Evolutionary conservation across 2,113 vertebrate genomes (phyloP).

Genomic region (Tragelaphus scriptus): DNA sequence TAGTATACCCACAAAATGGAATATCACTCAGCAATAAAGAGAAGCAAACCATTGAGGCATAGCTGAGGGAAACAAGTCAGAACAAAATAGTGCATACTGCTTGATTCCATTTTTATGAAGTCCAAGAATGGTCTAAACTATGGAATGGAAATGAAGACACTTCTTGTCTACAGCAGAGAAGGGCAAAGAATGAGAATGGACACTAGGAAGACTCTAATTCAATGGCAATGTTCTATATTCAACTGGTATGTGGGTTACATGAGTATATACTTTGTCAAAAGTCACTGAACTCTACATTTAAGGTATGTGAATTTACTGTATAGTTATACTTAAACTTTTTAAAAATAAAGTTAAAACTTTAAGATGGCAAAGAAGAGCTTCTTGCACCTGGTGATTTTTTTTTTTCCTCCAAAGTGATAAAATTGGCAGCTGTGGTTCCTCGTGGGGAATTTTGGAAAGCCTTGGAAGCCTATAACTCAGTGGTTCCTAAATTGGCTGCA

Average conservation of each 20-base stretch:
- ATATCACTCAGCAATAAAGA: background rate
- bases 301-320: background rate
- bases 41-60: background rate
- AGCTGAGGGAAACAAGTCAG: background rate
- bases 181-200: background rate
- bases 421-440: slow-evolving; percentile 20
- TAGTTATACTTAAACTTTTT: background rate
- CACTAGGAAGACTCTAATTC: background rate
- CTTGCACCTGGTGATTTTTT: background rate
- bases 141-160: background rate
- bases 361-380: slow-evolving; percentile 3
- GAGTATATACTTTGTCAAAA: background rate
- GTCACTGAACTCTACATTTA: background rate
- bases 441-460: background rate
- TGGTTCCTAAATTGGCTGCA: slow-evolving; percentile 26
- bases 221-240: background rate
- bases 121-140: background rate
- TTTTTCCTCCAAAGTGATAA: background rate
- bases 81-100: background rate
- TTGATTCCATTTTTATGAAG: background rate
- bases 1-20: background rate
- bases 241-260: background rate
- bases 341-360: background rate
- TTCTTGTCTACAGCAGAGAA: background rate
- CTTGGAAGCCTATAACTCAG: background rate